phyloP scores from a whole-genome alignment of 2,888 invertebrate genomes.

The Electrophaes corylata region DNA sequence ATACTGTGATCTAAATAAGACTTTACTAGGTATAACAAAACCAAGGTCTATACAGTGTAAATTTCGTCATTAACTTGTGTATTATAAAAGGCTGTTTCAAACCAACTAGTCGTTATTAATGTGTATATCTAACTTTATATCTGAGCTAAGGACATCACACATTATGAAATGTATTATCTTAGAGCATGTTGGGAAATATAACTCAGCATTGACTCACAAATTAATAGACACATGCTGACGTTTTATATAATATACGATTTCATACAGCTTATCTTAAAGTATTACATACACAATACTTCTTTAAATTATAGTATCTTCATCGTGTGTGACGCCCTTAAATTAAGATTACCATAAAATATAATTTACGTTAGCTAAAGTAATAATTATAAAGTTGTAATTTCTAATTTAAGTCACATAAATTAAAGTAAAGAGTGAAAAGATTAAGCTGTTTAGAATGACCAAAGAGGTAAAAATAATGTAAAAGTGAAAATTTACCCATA shows the following conservation, averaged over 20 bases:
- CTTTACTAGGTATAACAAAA: slow-evolving; percentile 55
- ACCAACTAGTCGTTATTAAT: slow-evolving; percentile 65
- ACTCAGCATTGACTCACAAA: no score
- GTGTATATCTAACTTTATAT: slow-evolving; percentile 49
- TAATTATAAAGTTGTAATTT: not conserved
- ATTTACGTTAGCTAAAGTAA: slow-evolving; percentile 20
- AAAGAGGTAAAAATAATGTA: slow-evolving; percentile 68
- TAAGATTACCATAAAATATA: slow-evolving; percentile 42
- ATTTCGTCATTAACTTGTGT: slow-evolving; percentile 53
- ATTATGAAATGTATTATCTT: not conserved
- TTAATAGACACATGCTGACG: no score
- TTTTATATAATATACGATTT: no score
- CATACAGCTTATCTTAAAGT: no score
- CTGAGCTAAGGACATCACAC: slow-evolving; percentile 33
- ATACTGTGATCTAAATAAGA: slow-evolving; percentile 84
- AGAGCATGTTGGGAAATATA: no score
- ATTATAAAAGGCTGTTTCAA: slow-evolving; percentile 62
- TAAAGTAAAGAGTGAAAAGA: slow-evolving; percentile 13
- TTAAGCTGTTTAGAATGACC: slow-evolving; percentile 61
- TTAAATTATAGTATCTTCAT: not conserved
- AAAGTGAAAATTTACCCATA: slow-evolving; percentile 48
- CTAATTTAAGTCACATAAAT: slow-evolving; percentile 8
- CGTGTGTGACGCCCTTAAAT: not conserved
- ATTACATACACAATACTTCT: no score
- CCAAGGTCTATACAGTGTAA: slow-evolving; percentile 66